phyloP scores from a whole-genome alignment of 2,888 invertebrate genomes.

The Pterostichus niger region DNA sequence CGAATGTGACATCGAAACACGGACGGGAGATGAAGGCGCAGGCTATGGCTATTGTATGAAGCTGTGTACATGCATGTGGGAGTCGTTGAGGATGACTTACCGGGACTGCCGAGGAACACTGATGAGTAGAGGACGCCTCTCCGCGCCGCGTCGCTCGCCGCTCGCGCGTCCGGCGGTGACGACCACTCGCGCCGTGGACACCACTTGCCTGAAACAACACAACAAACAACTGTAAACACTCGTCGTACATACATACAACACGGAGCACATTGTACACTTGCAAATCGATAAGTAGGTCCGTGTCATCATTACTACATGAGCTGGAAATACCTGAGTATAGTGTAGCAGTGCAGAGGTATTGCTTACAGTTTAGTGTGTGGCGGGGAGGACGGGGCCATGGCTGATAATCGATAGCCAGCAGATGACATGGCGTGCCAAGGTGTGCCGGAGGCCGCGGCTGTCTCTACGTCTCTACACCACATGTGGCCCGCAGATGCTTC shows the following conservation, averaged over 20 bases:
- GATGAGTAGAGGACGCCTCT: conserved; percentile 93
- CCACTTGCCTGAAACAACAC: conserved; percentile 89
- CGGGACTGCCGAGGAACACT: conserved; percentile 95
- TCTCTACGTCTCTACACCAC: conserved; percentile 30
- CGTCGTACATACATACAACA: background rate
- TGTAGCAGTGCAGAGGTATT: too few species aligned
- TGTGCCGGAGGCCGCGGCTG: conserved; percentile 1
- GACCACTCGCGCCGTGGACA: conserved; percentile 95
- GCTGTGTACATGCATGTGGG: conserved; percentile 27
- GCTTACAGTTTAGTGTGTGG: too few species aligned
- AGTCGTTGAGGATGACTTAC: conserved; percentile 79
- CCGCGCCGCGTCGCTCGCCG: conserved; percentile 86
- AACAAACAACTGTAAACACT: conserved; percentile 34
- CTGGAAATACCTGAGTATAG: too few species aligned
- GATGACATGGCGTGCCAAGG: conserved; percentile 73
- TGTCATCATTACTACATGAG: too few species aligned
- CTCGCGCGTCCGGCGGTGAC: conserved; percentile 90
- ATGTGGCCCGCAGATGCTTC: conserved; percentile 49
- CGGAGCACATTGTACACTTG: background rate
- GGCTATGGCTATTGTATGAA: background rate
- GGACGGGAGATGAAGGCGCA: background rate
- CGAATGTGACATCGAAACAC: background rate
- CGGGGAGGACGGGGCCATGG: background rate
- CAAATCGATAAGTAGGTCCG: background rate
- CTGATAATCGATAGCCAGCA: conserved; percentile 77